These are phyloP conservation scores for Gastrophysa polygoni DNA, from an alignment of 2,888 invertebrate genomes.

Conservation along the genomic window DNA sequence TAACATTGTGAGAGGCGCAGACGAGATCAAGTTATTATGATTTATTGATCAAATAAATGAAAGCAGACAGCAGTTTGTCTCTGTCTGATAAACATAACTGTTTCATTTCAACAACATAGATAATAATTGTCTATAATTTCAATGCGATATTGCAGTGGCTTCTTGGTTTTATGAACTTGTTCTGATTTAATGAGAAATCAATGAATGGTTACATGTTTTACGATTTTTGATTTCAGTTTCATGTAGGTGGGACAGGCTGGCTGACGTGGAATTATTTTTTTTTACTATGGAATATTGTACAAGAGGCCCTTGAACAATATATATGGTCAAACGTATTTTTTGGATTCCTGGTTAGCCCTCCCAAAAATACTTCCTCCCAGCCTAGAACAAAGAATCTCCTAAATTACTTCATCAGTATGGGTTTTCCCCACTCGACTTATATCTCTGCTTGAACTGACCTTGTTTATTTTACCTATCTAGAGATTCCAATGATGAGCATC, in stretches of 20 bases:
- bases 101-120: constrained; percentile 14
- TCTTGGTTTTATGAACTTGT: not conserved
- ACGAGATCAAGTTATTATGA: constrained; percentile 27
- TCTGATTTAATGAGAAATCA: not conserved
- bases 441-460: too few relatives aligned
- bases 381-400: too few relatives aligned
- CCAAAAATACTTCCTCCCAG: too few relatives aligned
- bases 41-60: constrained; percentile 22
- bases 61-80: constrained; percentile 22
- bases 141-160: not conserved
- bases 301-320: too few relatives aligned
- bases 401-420: too few relatives aligned
- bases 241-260: not conserved
- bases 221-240: not conserved
- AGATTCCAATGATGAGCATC: too few relatives aligned
- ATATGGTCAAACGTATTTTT: too few relatives aligned
- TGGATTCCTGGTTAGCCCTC: too few relatives aligned
- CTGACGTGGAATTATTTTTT: not conserved
- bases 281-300: too few relatives aligned
- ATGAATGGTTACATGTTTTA: not conserved
- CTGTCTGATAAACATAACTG: constrained; percentile 20
- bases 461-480: too few relatives aligned
- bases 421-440: too few relatives aligned
- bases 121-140: constrained; percentile 17
- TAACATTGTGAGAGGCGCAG: constrained; percentile 16